A percentile compares a stretch with the other conserved stretches of the same genome.
phyloP scores from a whole-genome alignment of 1,140 invertebrate species.

The Ips typographus region DNA sequence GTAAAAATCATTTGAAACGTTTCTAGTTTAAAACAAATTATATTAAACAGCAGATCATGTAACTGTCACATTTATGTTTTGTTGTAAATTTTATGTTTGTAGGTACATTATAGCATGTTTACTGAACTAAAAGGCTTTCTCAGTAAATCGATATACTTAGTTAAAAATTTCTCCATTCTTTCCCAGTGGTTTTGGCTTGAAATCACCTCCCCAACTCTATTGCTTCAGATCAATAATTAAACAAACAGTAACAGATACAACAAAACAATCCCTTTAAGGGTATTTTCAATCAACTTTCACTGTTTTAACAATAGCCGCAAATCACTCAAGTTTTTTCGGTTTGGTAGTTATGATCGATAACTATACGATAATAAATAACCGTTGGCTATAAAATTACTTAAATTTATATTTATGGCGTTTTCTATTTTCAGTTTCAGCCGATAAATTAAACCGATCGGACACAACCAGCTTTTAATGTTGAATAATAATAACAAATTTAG shows the following conservation, averaged over 20 bases:
- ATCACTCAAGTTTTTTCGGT: background rate
- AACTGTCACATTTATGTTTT: background rate
- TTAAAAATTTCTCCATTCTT: too few species aligned
- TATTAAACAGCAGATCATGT: background rate
- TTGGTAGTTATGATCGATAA: constrained; percentile 18
- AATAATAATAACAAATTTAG: constrained; percentile 33
- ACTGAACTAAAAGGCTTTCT: too few species aligned
- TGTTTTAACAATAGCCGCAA: background rate
- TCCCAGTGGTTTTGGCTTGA: too few species aligned
- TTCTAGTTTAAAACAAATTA: too few species aligned
- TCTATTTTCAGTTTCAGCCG: constrained; percentile 32
- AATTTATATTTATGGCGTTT: constrained; percentile 28
- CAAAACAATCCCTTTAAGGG: too few species aligned
- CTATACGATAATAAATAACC: constrained; percentile 18
- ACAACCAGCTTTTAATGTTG: constrained; percentile 32
- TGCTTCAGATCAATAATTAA: too few species aligned
- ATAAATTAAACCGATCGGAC: constrained; percentile 25
- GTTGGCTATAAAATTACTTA: constrained; percentile 26
- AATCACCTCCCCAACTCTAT: too few species aligned
- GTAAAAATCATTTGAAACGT: too few species aligned
- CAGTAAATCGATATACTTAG: too few species aligned
- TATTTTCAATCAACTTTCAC: too few species aligned
- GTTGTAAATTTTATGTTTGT: background rate
- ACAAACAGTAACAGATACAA: background rate
- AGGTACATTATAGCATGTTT: too few species aligned